Percentiles rank a stretch among this genome's conserved stretches.
phyloP scores from a whole-genome alignment of 2,113 vertebrate genomes.

The Corythaixoides concolor region DNA sequence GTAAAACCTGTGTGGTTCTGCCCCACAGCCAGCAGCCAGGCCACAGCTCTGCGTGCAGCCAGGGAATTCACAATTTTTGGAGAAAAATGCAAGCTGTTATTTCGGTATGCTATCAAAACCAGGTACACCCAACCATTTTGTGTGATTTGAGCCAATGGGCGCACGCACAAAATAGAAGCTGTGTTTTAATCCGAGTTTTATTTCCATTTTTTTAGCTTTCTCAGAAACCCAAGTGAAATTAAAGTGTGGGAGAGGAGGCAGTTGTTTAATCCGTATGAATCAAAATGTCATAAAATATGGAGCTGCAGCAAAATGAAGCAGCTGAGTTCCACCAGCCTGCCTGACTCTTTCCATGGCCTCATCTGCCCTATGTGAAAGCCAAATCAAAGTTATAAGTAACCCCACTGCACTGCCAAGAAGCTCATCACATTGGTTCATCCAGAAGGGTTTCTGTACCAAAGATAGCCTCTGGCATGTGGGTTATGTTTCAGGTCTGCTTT shows the following conservation, averaged over 20 bases:
- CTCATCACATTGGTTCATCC: neutral
- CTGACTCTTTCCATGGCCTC: neutral
- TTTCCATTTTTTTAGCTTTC: neutral
- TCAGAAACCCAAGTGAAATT: neutral
- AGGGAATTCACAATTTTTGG: neutral
- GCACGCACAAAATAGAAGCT: neutral
- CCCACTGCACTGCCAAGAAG: neutral
- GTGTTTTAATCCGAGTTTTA: neutral
- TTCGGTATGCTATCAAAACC: neutral
- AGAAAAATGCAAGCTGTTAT: neutral
- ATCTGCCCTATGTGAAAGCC: neutral
- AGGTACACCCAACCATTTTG: fast-evolving
- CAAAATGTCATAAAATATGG: constrained; percentile 9
- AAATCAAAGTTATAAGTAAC: constrained; percentile 4
- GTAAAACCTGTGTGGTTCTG: neutral
- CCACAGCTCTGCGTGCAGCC: fast-evolving
- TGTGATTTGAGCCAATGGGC: neutral
- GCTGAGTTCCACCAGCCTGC: neutral
- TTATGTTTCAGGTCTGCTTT: neutral
- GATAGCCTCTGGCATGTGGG: constrained; percentile 16
- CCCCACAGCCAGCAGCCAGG: neutral
- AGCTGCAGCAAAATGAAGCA: neutral
- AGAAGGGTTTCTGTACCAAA: constrained; percentile 39
- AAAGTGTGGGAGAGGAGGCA: neutral
- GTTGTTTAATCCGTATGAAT: neutral